Conservation (phyloP, 2,888 invertebrate species). For the Drosophila multiciliata region DNA sequence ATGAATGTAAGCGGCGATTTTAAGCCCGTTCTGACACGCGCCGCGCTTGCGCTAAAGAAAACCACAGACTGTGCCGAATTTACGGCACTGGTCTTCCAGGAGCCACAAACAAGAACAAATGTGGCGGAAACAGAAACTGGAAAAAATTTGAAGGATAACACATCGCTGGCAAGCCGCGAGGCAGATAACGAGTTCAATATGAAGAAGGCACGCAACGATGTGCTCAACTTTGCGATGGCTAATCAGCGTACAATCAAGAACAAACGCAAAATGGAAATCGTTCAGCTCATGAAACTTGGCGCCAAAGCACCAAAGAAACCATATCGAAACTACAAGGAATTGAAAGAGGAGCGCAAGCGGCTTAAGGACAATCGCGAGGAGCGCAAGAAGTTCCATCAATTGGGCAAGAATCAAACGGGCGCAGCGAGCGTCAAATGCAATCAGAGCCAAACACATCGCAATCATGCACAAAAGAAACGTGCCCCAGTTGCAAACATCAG, state of each 20-base stretch:
- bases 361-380: constrained; percentile 86
- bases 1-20: constrained; percentile 70
- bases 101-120: constrained; percentile 48
- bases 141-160: not conserved
- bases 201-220: constrained; percentile 91
- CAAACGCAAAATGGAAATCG: constrained; percentile 92
- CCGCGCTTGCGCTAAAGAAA: constrained; percentile 76
- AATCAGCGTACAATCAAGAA: constrained; percentile 89
- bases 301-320: constrained; percentile 91
- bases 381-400: constrained; percentile 86
- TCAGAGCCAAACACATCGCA: constrained; percentile 65
- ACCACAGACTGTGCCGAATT: constrained; percentile 59
- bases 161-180: not conserved
- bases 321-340: constrained; percentile 90
- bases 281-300: constrained; percentile 91
- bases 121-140: not conserved
- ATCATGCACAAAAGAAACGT: constrained; percentile 85
- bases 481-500: constrained; percentile 85
- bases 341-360: constrained; percentile 87
- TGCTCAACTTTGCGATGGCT: constrained; percentile 93
- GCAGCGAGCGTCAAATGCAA: constrained; percentile 86
- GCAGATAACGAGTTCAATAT: constrained; percentile 87
- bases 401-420: constrained; percentile 88
- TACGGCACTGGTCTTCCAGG: constrained; percentile 80
- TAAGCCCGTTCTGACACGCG: constrained; percentile 82